phyloP scores from a whole-genome alignment of 2,797 vertebrate species.

The Tragopan temminckii region DNA sequence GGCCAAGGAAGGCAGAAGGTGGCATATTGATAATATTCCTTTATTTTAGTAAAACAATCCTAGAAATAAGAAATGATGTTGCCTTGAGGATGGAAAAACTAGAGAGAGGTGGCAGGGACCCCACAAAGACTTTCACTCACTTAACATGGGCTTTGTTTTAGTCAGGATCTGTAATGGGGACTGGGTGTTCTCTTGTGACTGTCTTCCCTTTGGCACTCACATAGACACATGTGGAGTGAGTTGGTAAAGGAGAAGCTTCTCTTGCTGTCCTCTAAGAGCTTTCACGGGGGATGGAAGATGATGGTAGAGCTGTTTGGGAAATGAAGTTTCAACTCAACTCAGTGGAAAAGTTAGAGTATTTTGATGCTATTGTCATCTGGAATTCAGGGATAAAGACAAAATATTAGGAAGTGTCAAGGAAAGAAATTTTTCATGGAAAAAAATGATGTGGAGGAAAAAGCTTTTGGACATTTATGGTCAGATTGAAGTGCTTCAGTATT shows the following conservation, averaged over 20 bases:
- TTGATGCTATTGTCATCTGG: neutral
- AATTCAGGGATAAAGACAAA: neutral
- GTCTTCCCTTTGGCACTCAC: neutral
- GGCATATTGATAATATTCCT: neutral
- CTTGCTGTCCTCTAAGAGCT: neutral
- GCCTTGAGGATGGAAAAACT: neutral
- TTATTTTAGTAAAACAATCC: neutral
- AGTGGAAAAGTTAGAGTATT: neutral
- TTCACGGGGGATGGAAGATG: neutral
- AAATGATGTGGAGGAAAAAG: neutral
- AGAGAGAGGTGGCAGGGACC: neutral
- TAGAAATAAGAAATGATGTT: neutral
- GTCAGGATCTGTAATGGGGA: neutral
- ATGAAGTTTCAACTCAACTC: neutral
- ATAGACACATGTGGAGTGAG: neutral
- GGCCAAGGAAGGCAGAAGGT: neutral
- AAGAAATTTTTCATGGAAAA: neutral
- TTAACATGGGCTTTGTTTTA: neutral
- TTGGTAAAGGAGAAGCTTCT: neutral
- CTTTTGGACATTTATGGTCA: neutral
- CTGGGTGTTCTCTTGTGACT: fast-evolving
- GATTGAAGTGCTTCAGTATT: constrained; percentile 1
- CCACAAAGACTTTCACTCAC: neutral
- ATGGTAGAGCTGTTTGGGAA: neutral
- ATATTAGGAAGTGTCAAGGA: constrained; percentile 22